These are phyloP conservation scores for Nymphalis urticae DNA, from an alignment of 2,888 invertebrate species.

Conservation along the genomic window DNA sequence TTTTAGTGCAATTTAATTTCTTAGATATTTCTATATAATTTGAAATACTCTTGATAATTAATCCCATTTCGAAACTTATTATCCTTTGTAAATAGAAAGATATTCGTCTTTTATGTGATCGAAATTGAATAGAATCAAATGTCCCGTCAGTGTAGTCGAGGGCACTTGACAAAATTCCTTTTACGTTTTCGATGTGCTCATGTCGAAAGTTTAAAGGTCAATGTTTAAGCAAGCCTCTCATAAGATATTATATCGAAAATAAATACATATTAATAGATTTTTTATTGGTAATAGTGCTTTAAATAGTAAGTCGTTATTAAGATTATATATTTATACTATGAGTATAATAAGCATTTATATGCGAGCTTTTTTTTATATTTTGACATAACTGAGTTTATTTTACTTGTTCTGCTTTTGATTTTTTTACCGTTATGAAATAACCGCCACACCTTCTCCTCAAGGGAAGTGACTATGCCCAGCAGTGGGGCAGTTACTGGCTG, in stretches of 20 bases:
- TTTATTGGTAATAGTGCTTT: neutral
- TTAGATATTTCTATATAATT: neutral
- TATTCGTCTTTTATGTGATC: slow-evolving; percentile 10
- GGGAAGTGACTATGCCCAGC: no score
- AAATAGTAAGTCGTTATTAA: neutral
- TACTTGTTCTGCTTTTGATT: no score
- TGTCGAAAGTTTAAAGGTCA: neutral
- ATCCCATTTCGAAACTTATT: slow-evolving; percentile 10
- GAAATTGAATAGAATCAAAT: slow-evolving; percentile 9
- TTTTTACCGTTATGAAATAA: no score
- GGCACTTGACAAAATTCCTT: neutral
- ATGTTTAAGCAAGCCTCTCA: neutral
- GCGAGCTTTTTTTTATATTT: no score
- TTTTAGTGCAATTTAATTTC: neutral
- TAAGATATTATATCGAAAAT: neutral
- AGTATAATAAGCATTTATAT: no score
- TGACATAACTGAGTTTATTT: no score
- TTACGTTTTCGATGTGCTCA: neutral
- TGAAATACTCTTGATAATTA: slow-evolving; percentile 8
- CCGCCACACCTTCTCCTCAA: no score
- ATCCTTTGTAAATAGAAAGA: slow-evolving; percentile 12
- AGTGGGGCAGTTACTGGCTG: no score
- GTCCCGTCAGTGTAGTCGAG: neutral
- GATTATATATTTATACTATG: neutral
- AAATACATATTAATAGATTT: neutral